These are phyloP conservation scores for Oscheius sp. DNA, from an alignment of 2,888 invertebrate species.

Conservation along the genomic window DNA sequence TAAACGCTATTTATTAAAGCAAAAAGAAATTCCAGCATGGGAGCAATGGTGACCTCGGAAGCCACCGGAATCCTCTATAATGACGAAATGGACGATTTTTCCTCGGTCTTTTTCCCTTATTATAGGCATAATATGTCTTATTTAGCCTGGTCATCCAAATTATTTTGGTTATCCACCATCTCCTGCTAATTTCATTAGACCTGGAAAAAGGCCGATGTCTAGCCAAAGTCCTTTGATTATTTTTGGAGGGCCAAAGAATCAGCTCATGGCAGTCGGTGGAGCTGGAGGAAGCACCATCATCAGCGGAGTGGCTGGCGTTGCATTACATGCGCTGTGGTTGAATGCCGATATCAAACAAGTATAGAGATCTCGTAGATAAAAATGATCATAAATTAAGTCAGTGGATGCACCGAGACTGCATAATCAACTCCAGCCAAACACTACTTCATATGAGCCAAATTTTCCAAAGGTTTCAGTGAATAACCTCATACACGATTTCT, in stretches of 20 bases:
- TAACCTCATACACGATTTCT: background rate
- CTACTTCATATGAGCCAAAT: constrained; percentile 51
- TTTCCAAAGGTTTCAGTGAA: constrained; percentile 43
- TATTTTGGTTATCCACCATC: constrained; percentile 77
- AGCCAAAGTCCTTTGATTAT: constrained; percentile 88
- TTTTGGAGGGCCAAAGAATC: constrained; percentile 79
- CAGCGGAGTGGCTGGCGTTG: constrained; percentile 62
- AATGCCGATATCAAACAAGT: constrained; percentile 45
- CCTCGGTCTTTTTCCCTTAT: no score
- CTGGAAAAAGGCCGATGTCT: constrained; percentile 83
- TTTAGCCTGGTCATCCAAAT: constrained; percentile 73
- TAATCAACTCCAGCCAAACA: constrained; percentile 76
- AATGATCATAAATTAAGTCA: constrained; percentile 78
- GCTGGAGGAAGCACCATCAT: constrained; percentile 69
- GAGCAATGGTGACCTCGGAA: constrained; percentile 80
- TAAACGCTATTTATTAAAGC: constrained; percentile 70
- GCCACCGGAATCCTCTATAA: constrained; percentile 89
- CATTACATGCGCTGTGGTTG: constrained; percentile 58
- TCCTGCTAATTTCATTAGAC: constrained; percentile 83
- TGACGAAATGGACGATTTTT: constrained; percentile 91
- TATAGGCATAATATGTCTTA: no score
- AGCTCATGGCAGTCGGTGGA: constrained; percentile 61
- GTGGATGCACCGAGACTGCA: constrained; percentile 84
- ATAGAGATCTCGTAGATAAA: background rate
- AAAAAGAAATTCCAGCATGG: constrained; percentile 78